These are phyloP conservation scores for Vidua chalybeata DNA, from an alignment of 2,113 vertebrate genomes.

Conservation along the genomic window DNA sequence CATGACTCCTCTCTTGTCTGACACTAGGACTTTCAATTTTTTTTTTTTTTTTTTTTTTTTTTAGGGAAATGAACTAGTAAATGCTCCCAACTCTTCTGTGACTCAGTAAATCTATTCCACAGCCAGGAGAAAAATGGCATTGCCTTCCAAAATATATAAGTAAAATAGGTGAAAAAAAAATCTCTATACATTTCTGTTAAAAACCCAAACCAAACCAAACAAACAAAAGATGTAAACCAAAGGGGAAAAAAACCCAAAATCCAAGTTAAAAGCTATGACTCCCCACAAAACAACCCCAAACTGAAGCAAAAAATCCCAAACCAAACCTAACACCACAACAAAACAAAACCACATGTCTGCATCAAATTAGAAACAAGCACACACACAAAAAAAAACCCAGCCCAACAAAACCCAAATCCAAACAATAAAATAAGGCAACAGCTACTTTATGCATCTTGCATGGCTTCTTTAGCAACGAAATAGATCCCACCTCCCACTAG, in stretches of 20 bases:
- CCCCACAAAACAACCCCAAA: background rate
- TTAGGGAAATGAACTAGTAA: background rate
- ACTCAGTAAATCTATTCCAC: background rate
- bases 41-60: background rate
- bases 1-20: background rate
- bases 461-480: background rate
- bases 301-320: background rate
- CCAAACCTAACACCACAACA: background rate
- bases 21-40: background rate
- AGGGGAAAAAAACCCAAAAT: rapidly evolving
- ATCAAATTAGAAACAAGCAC: background rate
- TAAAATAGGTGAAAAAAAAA: background rate
- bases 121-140: background rate
- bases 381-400: rapidly evolving
- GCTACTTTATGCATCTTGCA: background rate
- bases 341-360: background rate
- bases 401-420: background rate
- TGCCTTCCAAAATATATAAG: background rate
- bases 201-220: background rate
- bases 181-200: background rate
- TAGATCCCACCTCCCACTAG: background rate
- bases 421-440: background rate
- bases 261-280: background rate
- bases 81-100: background rate
- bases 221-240: background rate